Evolutionary conservation across 2,113 vertebrate genomes (phyloP), one percentile per base, ranked within the genome.

Genomic region (Synchiropus splendidus): DNA sequence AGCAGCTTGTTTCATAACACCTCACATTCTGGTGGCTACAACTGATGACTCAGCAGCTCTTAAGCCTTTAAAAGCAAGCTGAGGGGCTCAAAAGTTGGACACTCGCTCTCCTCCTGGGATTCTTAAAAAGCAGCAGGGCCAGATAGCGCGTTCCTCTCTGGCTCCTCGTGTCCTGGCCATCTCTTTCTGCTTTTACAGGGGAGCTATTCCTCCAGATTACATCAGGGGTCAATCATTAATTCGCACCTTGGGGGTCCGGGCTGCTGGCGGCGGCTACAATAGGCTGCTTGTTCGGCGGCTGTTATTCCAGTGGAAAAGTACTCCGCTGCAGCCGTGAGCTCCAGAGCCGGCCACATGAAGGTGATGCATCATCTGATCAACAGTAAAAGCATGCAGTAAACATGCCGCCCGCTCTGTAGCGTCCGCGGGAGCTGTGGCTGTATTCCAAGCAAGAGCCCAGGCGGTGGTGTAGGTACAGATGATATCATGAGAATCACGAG

Each of bases 181-280:
- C 67, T 58, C 73, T 70, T 74, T 80, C 80, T 73, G 8, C 56
- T 79, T 74, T 86, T 72, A 82, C 68, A 65, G 21, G 75, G 82
- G 78, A 78, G 77, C 80, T 85, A 83, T 86, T 86, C 84, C 85
- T 86, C 79, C 83, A 84, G 82, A 85, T 84, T 86, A 83, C 83
- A 84, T 85, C 83, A 82, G 84, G 77, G 80, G 79, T 80, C 82
- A 83, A 85, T 86, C 84, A 84, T 87, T 87, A 86, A 86, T 87
- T 87, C 83, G 60, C 84, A 87, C 86, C 84, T 86, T 79, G 81
- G 84, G 84, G 86, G 84, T 85, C 83, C 74, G 54, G 41, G 61
- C 21, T 53, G 63, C 55, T 66, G 75, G 72, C 76, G 48, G 37
- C 15, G 58, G 64, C 74, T 74, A 86, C 85, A 87, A 87, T 84